A percentile compares a stretch with the other conserved stretches of the same genome.
Evolutionary conservation across 2,113 vertebrate species (phyloP).

Genomic region (Genyomyrus donnyi): DNA sequence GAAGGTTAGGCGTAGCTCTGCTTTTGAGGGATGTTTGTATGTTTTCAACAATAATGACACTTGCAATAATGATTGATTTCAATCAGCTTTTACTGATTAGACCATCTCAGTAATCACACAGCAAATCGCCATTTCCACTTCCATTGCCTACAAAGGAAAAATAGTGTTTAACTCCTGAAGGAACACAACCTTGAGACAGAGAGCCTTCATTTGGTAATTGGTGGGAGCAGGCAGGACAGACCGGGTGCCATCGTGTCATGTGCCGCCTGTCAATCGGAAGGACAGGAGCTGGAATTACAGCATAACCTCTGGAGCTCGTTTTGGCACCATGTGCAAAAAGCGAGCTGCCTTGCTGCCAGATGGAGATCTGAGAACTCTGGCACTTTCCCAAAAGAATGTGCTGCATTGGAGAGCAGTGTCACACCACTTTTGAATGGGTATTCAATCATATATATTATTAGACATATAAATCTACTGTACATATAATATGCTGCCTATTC

Average conservation of each 20-base stretch:
- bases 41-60: neutral
- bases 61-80: neutral
- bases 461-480: neutral
- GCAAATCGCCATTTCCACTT: neutral
- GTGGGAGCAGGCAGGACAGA: neutral
- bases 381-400: neutral
- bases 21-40: neutral
- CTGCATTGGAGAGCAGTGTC: neutral
- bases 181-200: neutral
- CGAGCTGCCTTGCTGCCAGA: neutral
- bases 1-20: neutral
- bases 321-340: neutral
- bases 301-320: slow-evolving; percentile 16
- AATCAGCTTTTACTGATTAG: neutral
- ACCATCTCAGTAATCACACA: neutral
- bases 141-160: neutral
- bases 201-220: neutral
- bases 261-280: neutral
- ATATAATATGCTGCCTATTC: neutral
- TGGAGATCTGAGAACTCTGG: neutral
- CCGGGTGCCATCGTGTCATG: neutral
- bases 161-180: neutral
- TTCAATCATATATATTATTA: slow-evolving; percentile 4
- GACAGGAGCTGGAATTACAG: neutral
- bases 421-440: neutral